Evolutionary conservation across 2,888 invertebrate species (phyloP).

Genomic region (Deroplatys truncata): DNA sequence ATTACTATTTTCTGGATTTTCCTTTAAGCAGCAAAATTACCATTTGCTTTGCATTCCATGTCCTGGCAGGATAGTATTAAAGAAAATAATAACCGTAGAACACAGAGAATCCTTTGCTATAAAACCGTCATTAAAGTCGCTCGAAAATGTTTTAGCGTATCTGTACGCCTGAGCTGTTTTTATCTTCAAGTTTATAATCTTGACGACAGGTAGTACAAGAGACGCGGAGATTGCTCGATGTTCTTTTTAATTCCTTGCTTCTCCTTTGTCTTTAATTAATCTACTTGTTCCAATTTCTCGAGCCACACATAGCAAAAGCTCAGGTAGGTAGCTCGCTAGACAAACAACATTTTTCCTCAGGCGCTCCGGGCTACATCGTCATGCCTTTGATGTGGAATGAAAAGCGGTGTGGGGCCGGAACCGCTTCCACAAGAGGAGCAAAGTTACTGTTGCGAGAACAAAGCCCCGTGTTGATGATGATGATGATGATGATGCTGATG

Average conservation of each 20-base stretch:
- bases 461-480: background rate
- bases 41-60: no score
- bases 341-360: background rate
- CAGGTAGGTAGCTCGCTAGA: background rate
- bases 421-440: background rate
- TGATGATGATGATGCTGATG: background rate
- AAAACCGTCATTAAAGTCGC: no score
- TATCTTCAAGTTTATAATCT: background rate
- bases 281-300: background rate
- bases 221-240: background rate
- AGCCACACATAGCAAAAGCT: background rate
- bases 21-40: no score
- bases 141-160: no score
- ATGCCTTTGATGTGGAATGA: background rate
- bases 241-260: background rate
- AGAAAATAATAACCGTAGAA: no score
- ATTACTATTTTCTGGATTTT: no score
- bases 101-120: no score
- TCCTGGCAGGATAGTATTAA: no score
- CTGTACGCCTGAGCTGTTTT: background rate
- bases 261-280: background rate
- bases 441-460: background rate
- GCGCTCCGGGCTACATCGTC: background rate
- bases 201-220: background rate
- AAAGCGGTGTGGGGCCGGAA: background rate